phyloP scores from a whole-genome alignment of 2,797 vertebrate species.

The Helarctos malayanus region DNA sequence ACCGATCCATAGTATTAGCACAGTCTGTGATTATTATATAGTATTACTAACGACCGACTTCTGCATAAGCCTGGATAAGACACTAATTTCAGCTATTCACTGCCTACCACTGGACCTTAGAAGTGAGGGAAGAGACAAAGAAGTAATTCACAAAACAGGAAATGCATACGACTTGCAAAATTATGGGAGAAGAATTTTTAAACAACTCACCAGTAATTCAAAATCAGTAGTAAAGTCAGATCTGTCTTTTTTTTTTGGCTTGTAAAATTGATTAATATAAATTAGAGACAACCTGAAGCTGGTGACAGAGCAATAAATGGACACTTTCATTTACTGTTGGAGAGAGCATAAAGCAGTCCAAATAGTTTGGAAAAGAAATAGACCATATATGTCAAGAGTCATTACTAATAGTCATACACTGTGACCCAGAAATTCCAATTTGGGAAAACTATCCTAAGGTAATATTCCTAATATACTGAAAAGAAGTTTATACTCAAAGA shows the following conservation, averaged over 20 bases:
- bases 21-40: neutral
- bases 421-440: neutral
- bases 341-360: neutral
- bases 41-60: neutral
- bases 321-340: conserved; percentile 6
- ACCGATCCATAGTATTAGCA: neutral
- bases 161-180: conserved; percentile 33
- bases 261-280: neutral
- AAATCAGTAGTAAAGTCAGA: conserved; percentile 9
- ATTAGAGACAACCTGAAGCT: neutral
- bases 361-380: conserved; percentile 59
- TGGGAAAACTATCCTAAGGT: conserved; percentile 20
- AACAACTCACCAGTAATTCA: neutral
- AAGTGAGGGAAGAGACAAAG: neutral
- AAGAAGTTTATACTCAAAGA: conserved; percentile 44
- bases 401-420: neutral
- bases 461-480: conserved; percentile 20
- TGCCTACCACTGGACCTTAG: neutral
- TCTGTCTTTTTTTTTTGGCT: neutral
- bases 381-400: neutral
- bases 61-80: neutral
- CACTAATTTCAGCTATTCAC: neutral
- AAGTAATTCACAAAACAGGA: conserved; percentile 9
- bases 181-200: neutral
- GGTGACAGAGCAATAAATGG: neutral